These are phyloP conservation scores for Balaenoptera acutorostrata DNA, from an alignment of 2,113 vertebrate species.

Conservation along the genomic window DNA sequence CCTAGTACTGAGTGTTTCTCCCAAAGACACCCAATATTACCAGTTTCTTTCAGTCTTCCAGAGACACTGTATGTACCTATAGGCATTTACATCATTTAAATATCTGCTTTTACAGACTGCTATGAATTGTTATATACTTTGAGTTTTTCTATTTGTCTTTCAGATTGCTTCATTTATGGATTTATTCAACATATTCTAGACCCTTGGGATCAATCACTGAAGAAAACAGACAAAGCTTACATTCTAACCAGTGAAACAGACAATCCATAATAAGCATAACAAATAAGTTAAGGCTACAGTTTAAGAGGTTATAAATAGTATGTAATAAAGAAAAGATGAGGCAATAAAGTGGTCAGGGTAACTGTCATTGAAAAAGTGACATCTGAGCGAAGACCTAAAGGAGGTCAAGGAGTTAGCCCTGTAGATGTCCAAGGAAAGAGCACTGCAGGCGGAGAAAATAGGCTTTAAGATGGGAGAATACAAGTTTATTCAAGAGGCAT, in stretches of 20 bases:
- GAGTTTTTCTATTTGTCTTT: neutral
- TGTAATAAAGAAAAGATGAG: constrained; percentile 4
- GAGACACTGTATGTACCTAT: neutral
- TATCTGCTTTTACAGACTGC: neutral
- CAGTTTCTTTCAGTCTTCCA: neutral
- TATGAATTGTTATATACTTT: neutral
- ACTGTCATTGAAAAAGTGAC: neutral
- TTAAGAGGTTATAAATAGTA: neutral
- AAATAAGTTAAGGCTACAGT: neutral
- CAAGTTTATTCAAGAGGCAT: neutral
- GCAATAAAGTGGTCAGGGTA: neutral
- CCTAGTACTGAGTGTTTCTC: neutral
- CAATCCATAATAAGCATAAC: neutral
- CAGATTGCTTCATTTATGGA: neutral
- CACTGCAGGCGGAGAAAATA: neutral
- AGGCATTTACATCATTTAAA: neutral
- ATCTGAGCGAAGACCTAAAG: neutral
- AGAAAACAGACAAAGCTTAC: neutral
- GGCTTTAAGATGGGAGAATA: neutral
- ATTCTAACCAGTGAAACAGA: neutral
- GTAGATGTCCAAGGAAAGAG: neutral
- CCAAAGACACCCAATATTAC: neutral
- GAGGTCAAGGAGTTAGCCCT: neutral
- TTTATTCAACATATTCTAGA: neutral
- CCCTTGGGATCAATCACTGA: neutral